Evolutionary conservation across 2,113 vertebrate species (phyloP).

Genomic region (Hippolais icterina): DNA sequence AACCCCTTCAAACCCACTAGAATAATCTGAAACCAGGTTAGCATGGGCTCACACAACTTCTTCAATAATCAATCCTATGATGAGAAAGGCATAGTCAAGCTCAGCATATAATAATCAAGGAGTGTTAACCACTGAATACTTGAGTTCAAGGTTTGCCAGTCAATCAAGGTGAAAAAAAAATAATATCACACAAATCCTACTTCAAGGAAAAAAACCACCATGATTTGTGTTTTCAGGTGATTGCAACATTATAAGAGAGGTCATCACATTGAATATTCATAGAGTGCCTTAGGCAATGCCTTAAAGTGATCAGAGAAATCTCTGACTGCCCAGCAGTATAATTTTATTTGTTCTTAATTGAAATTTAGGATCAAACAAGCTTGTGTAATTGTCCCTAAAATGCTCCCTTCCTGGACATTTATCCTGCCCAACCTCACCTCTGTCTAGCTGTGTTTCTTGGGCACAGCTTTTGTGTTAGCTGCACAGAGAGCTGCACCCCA

Average conservation of each 20-base stretch:
- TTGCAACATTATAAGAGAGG: background rate
- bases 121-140: background rate
- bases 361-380: constrained; percentile 14
- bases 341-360: constrained; percentile 42
- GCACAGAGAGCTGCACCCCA: background rate
- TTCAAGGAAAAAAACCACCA: background rate
- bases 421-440: background rate
- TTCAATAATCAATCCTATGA: background rate
- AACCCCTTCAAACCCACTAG: background rate
- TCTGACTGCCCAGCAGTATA: constrained; percentile 1
- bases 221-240: background rate
- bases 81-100: background rate
- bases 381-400: background rate
- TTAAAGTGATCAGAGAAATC: constrained; percentile 13
- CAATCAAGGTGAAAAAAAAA: background rate
- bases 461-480: background rate
- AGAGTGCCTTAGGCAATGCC: background rate
- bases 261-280: constrained; percentile 22
- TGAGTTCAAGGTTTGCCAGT: background rate
- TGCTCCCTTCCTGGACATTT: background rate
- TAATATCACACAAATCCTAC: background rate
- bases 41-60: background rate
- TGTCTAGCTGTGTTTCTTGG: background rate
- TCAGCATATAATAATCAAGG: background rate
- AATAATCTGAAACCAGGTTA: background rate